phyloP scores from a whole-genome alignment of 2,797 vertebrate species.

The Synaphobranchus kaupii region DNA sequence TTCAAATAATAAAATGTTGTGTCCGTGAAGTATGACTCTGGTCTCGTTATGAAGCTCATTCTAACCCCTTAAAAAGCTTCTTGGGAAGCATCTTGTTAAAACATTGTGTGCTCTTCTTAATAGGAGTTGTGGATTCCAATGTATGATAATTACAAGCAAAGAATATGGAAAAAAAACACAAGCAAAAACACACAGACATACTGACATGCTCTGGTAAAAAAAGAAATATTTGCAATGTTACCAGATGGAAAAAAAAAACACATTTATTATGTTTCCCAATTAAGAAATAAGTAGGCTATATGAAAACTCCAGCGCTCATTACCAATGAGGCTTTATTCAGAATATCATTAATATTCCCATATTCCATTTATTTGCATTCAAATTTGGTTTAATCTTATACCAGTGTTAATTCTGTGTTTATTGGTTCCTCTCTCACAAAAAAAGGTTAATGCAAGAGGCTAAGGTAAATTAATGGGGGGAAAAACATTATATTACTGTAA shows the following conservation, averaged over 20 bases:
- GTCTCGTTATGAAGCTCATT: not conserved
- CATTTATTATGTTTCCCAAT: slow-evolving; percentile 49
- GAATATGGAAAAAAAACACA: not conserved
- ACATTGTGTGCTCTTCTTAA: slow-evolving; percentile 45
- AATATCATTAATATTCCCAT: slow-evolving; percentile 54
- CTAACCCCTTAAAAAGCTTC: slow-evolving; percentile 4
- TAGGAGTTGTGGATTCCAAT: slow-evolving; percentile 19
- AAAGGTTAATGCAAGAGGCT: slow-evolving; percentile 70
- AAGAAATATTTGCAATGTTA: slow-evolving; percentile 46
- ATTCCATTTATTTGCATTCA: slow-evolving; percentile 62
- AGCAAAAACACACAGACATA: not conserved
- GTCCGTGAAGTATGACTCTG: not conserved
- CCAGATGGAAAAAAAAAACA: slow-evolving; percentile 38
- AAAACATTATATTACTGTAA: slow-evolving; percentile 63
- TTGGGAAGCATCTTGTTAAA: not conserved
- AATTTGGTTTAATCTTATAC: slow-evolving; percentile 70
- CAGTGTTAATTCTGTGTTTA: slow-evolving; percentile 68
- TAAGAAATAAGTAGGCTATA: slow-evolving; percentile 14
- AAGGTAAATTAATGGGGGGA: slow-evolving; percentile 70
- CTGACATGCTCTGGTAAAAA: not conserved
- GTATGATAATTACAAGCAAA: not conserved
- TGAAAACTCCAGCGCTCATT: slow-evolving; percentile 52
- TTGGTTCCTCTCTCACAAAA: slow-evolving; percentile 63
- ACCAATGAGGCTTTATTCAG: slow-evolving; percentile 56
- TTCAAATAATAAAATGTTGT: not conserved